phyloP scores from a whole-genome alignment of 1,140 invertebrate species.

The Heliconius eleuchia region DNA sequence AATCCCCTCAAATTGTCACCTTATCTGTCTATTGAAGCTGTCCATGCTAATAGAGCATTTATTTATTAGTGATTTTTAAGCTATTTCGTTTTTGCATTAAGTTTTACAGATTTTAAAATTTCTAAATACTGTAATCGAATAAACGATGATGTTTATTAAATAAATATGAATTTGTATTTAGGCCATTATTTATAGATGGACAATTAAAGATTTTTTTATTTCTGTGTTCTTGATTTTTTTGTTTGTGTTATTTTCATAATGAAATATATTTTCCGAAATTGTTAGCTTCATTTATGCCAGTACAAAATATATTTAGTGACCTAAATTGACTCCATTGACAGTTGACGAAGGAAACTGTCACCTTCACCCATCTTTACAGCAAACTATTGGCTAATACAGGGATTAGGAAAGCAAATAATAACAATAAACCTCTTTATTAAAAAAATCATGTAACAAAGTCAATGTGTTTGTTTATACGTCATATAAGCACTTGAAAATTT shows the following conservation, averaged over 20 bases:
- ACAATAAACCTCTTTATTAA: background rate
- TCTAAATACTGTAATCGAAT: background rate
- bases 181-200: background rate
- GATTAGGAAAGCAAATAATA: slow-evolving; percentile 7
- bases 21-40: slow-evolving; percentile 49
- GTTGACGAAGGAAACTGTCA: slow-evolving; percentile 14
- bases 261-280: slow-evolving; percentile 3
- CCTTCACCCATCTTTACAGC: slow-evolving; percentile 4
- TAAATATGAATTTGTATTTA: background rate
- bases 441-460: background rate
- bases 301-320: slow-evolving; percentile 11
- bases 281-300: slow-evolving; percentile 27
- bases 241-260: background rate
- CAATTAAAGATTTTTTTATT: too few relatives aligned
- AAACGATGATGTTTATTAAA: background rate
- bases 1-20: slow-evolving; percentile 46
- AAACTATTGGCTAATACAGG: background rate
- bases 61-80: slow-evolving; percentile 26
- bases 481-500: too few relatives aligned
- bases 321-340: slow-evolving; percentile 15
- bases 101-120: background rate
- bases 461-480: too few relatives aligned
- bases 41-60: slow-evolving; percentile 45
- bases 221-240: background rate
- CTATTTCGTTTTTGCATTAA: background rate